A percentile compares a stretch with the other conserved stretches of the same genome.
These are phyloP conservation scores for Stenurella melanura DNA, from an alignment of 2,888 invertebrate genomes.

Conservation along the genomic window DNA sequence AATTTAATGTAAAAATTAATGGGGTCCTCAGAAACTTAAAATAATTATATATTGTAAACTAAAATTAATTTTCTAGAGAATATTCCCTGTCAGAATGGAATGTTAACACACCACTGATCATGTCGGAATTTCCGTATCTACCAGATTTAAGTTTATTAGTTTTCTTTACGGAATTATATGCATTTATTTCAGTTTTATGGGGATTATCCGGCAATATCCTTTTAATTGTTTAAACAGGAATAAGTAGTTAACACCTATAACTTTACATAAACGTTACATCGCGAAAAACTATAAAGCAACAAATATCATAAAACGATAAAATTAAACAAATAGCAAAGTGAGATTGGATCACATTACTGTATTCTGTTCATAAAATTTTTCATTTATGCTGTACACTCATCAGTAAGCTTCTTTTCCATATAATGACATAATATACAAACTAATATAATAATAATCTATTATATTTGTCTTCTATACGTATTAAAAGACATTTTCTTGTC, in stretches of 20 bases:
- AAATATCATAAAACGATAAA: background rate
- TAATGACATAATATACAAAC: too few relatives aligned
- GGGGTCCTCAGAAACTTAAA: too few relatives aligned
- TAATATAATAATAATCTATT: too few relatives aligned
- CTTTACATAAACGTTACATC: background rate
- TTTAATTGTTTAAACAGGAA: background rate
- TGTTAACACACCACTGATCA: background rate
- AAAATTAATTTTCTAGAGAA: background rate
- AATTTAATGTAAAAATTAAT: background rate
- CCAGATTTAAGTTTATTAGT: background rate
- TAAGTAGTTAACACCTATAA: background rate
- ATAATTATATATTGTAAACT: background rate
- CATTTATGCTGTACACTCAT: too few relatives aligned
- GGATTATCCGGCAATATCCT: background rate
- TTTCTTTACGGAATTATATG: too few relatives aligned
- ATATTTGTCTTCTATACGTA: too few relatives aligned
- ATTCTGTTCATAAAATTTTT: too few relatives aligned
- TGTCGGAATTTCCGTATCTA: background rate
- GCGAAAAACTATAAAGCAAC: background rate
- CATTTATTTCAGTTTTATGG: background rate
- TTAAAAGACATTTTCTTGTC: too few relatives aligned
- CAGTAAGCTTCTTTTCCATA: too few relatives aligned
- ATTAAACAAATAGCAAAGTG: background rate
- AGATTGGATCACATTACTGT: too few relatives aligned
- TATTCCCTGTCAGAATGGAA: background rate